Conservation (phyloP, 2,888 invertebrate genomes). For the Punctoribates punctum region DNA sequence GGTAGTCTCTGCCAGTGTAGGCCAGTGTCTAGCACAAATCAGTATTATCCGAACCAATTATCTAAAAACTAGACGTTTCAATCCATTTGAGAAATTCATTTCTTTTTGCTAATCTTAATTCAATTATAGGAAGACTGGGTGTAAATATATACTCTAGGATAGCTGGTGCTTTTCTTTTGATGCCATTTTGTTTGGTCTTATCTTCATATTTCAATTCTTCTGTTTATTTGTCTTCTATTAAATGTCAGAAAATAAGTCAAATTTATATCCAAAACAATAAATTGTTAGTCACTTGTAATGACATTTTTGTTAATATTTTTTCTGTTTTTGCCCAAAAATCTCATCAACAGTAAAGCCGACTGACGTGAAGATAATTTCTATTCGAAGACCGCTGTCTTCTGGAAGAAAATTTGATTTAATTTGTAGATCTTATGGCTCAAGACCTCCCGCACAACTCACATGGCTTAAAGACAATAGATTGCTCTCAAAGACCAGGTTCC, state of each 20-base stretch:
- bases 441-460: constrained; percentile 35
- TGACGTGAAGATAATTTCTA: constrained; percentile 36
- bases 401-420: constrained; percentile 34
- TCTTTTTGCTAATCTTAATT: too few relatives aligned
- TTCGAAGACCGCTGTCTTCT: constrained; percentile 23
- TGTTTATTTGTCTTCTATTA: constrained; percentile 1
- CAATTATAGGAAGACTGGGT: too few relatives aligned
- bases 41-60: too few relatives aligned
- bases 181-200: neutral
- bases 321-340: neutral
- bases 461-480: constrained; percentile 36
- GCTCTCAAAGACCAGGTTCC: constrained; percentile 20
- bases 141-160: too few relatives aligned
- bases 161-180: neutral
- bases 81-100: too few relatives aligned
- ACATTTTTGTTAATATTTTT: constrained; percentile 5
- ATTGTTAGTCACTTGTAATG: constrained; percentile 5
- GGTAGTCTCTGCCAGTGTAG: too few relatives aligned
- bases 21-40: too few relatives aligned
- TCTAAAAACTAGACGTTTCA: too few relatives aligned
- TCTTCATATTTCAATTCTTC: neutral
- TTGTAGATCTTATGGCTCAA: constrained; percentile 33
- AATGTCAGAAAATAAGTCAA: constrained; percentile 22
- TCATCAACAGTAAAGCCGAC: constrained; percentile 33
- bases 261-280: constrained; percentile 23